Conservation (phyloP, 1,140 invertebrate species). For the Drusus annulatus region DNA sequence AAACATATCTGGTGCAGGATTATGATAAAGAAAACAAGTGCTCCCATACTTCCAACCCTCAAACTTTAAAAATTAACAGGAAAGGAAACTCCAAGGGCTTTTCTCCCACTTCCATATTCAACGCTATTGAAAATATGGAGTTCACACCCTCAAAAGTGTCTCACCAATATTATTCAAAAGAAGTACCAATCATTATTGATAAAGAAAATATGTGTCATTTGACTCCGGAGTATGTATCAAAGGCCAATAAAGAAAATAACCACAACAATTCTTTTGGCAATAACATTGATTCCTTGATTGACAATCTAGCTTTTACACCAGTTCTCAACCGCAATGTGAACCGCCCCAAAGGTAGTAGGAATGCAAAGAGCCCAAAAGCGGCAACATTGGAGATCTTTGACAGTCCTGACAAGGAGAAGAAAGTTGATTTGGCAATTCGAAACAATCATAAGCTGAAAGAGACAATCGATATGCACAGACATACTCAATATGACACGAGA, state of each 20-base stretch:
- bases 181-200: background rate
- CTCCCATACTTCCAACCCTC: background rate
- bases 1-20: constrained; percentile 40
- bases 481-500: background rate
- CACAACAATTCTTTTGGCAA: background rate
- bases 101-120: constrained; percentile 39
- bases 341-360: background rate
- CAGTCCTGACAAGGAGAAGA: background rate
- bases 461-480: constrained; percentile 1
- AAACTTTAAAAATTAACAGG: background rate
- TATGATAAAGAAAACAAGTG: constrained; percentile 33
- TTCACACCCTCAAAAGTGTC: constrained; percentile 36
- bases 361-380: background rate
- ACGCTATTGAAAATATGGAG: constrained; percentile 52
- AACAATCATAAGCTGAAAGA: constrained; percentile 16
- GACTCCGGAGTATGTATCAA: background rate
- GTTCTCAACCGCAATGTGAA: constrained; percentile 26
- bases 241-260: background rate
- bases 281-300: constrained; percentile 37
- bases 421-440: background rate
- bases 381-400: background rate
- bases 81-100: background rate
- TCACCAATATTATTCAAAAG: background rate
- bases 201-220: background rate
- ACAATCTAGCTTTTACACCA: constrained; percentile 49